A percentile compares a stretch with the other conserved stretches of the same genome.
These are phyloP conservation scores for Rhorus exstirpatorius DNA, from an alignment of 2,888 invertebrate genomes.

Conservation along the genomic window DNA sequence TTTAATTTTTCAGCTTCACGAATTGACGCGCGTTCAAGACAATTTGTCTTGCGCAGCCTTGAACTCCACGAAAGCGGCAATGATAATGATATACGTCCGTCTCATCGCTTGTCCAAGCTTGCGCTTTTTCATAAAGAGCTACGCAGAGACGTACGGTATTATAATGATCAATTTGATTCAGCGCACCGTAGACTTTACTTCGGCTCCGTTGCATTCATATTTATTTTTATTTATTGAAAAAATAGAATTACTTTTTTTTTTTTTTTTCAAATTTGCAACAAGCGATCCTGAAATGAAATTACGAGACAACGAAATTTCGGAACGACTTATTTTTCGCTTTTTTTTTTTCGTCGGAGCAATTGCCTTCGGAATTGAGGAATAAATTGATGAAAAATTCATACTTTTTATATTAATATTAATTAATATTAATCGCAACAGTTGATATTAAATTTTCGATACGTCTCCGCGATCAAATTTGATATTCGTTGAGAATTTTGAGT, in stretches of 20 bases:
- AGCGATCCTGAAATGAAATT: no score
- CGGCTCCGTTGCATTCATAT: background rate
- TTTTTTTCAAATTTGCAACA: background rate
- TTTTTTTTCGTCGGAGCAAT: no score
- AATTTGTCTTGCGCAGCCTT: constrained; percentile 60
- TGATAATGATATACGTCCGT: constrained; percentile 62
- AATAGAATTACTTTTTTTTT: background rate
- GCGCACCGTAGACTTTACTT: background rate
- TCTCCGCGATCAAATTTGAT: no score
- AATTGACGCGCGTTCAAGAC: constrained; percentile 55
- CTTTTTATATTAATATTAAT: no score
- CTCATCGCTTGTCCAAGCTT: background rate
- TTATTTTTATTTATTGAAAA: constrained; percentile 9
- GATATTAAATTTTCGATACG: no score
- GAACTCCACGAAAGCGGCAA: constrained; percentile 57
- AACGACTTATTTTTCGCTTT: no score
- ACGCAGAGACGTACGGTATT: background rate
- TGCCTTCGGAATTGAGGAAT: no score
- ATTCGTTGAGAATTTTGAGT: no score
- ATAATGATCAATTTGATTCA: background rate
- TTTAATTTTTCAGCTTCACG: constrained; percentile 23
- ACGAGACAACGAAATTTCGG: no score
- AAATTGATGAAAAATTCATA: no score
- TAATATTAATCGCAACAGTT: no score
- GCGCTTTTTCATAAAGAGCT: background rate